A percentile compares a stretch with the other conserved stretches of the same genome.
These are phyloP conservation scores for Xerus inauris DNA, from an alignment of 2,113 vertebrate genomes.

Conservation along the genomic window DNA sequence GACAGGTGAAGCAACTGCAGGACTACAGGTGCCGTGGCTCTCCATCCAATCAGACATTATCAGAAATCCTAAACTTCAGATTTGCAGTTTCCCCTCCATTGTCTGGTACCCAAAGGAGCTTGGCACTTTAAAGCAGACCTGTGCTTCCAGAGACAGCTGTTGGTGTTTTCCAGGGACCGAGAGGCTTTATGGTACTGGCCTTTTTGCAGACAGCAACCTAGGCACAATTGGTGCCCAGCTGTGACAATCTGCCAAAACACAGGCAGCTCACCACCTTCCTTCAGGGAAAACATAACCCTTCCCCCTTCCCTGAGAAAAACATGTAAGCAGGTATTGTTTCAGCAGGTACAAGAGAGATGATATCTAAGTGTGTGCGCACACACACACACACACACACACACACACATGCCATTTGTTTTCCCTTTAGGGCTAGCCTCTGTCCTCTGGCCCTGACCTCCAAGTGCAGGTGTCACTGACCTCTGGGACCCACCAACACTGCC, in stretches of 20 bases:
- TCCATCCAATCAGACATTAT: accelerated
- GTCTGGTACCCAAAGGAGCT: background rate
- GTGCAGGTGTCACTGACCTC: background rate
- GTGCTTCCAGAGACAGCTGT: constrained; percentile 87
- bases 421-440: background rate
- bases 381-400: accelerated
- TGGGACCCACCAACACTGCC: background rate
- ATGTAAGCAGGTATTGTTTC: background rate
- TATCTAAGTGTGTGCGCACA: accelerated
- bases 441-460: background rate
- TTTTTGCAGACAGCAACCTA: background rate
- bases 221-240: accelerated
- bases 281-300: background rate
- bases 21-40: background rate
- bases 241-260: background rate
- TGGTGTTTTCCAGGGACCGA: constrained; percentile 84
- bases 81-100: background rate
- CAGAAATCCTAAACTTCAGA: background rate
- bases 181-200: too few relatives aligned
- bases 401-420: background rate
- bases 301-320: background rate
- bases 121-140: constrained; percentile 82
- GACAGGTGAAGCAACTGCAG: background rate
- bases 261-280: background rate
- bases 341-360: background rate